Evolutionary conservation across 2,797 vertebrate genomes (phyloP).

Genomic region (Tadarida brasiliensis): DNA sequence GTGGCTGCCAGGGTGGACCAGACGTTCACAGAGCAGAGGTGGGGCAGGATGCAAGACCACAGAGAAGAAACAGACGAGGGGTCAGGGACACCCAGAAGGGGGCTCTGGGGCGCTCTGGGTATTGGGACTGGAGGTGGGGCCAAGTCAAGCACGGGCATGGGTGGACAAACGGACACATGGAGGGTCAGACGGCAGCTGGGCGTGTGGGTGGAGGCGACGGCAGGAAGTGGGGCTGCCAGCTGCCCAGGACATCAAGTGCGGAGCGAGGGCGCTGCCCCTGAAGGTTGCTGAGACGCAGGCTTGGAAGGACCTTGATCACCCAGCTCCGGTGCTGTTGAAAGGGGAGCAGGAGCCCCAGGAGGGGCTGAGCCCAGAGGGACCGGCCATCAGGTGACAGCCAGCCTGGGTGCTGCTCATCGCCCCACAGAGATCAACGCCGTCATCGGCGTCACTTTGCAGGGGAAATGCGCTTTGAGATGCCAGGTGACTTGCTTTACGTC

Average conservation of each 20-base stretch:
- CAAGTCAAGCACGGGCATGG: rapidly evolving
- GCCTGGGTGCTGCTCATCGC: rapidly evolving
- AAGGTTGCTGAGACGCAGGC: neutral
- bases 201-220: rapidly evolving
- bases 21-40: neutral
- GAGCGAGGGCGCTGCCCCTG: rapidly evolving
- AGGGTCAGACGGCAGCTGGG: rapidly evolving
- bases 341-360: rapidly evolving
- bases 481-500: rapidly evolving
- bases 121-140: neutral
- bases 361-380: neutral
- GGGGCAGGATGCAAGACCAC: neutral
- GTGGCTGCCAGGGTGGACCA: neutral
- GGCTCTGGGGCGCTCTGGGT: neutral
- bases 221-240: rapidly evolving
- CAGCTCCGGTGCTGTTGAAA: neutral
- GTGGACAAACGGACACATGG: rapidly evolving
- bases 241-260: rapidly evolving
- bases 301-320: neutral
- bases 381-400: too few species aligned
- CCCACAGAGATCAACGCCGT: rapidly evolving
- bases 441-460: rapidly evolving
- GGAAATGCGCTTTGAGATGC: rapidly evolving
- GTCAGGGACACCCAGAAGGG: neutral
- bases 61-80: neutral